Evolutionary conservation across 2,113 vertebrate species (phyloP).

Genomic region (Blennius ocellaris): DNA sequence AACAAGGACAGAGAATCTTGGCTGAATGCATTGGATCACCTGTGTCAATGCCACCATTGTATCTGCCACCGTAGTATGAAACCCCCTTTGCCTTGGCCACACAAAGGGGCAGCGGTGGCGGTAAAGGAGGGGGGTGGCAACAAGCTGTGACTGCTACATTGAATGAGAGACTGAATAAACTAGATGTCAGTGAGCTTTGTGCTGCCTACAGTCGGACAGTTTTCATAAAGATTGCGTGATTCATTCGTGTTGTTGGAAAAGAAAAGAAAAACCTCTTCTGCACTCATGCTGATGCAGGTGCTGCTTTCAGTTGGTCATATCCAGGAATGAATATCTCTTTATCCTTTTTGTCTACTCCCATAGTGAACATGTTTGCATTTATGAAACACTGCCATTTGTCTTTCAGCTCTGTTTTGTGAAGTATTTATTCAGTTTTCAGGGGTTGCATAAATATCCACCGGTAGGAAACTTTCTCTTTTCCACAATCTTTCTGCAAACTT

Average conservation of each 20-base stretch:
- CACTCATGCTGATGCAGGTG: constrained; percentile 51
- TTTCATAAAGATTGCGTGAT: constrained; percentile 51
- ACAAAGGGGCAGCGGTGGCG: constrained; percentile 57
- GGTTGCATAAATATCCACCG: constrained; percentile 12
- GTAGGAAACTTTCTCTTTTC: not conserved
- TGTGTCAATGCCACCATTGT: constrained; percentile 80
- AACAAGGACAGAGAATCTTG: constrained; percentile 59
- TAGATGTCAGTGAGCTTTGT: constrained; percentile 64
- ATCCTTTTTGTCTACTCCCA: constrained; percentile 32
- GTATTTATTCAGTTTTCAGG: constrained; percentile 24
- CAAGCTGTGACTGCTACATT: constrained; percentile 73
- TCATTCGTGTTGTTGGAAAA: constrained; percentile 40
- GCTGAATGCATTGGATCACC: constrained; percentile 74
- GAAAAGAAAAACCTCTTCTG: constrained; percentile 24
- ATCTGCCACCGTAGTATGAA: constrained; percentile 53
- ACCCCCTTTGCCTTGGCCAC: constrained; percentile 51
- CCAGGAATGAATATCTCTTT: constrained; percentile 32
- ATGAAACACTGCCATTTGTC: constrained; percentile 6
- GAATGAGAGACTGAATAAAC: constrained; percentile 67
- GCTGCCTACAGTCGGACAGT: constrained; percentile 28
- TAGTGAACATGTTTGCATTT: constrained; percentile 32
- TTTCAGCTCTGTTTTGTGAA: constrained; percentile 11
- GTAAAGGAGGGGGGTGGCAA: constrained; percentile 46
- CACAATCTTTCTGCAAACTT: constrained; percentile 9
- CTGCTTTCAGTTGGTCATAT: constrained; percentile 36